A percentile compares a stretch with the other conserved stretches of the same genome.
Evolutionary conservation across 2,888 invertebrate genomes (phyloP).

Genomic region (Petrophora chlorosata): DNA sequence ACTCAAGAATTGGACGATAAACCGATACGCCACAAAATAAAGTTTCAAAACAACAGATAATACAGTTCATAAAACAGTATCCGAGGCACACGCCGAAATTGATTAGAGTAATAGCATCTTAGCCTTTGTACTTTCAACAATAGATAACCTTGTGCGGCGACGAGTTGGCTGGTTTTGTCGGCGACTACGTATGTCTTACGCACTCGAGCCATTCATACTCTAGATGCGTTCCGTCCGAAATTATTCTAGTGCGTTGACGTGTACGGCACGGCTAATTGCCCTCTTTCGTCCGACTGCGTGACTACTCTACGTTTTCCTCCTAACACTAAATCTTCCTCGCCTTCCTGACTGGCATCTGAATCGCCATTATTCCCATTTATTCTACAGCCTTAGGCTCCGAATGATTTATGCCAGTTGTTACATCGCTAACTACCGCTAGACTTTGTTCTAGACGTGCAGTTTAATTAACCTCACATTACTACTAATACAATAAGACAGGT

Average conservation of each 20-base stretch:
- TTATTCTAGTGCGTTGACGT: slow-evolving; percentile 65
- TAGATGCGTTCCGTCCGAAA: slow-evolving; percentile 51
- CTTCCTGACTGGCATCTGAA: slow-evolving; percentile 59
- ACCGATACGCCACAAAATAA: slow-evolving; percentile 4
- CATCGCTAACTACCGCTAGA: slow-evolving; percentile 34
- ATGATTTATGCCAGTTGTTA: slow-evolving; percentile 38
- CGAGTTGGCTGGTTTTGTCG: slow-evolving; percentile 55
- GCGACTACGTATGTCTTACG: slow-evolving; percentile 48
- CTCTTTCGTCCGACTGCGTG: slow-evolving; percentile 58
- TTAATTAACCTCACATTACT: slow-evolving; percentile 19
- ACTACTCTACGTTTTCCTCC: slow-evolving; percentile 56
- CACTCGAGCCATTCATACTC: slow-evolving; percentile 54
- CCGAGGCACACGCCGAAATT: slow-evolving; percentile 6
- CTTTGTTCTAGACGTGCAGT: slow-evolving; percentile 40
- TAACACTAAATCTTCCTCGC: slow-evolving; percentile 51
- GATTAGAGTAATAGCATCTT: slow-evolving; percentile 17
- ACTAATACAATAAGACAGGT: slow-evolving; percentile 1
- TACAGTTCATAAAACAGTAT: slow-evolving; percentile 16
- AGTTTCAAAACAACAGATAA: slow-evolving; percentile 11
- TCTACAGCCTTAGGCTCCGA: slow-evolving; percentile 33
- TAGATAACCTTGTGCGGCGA: slow-evolving; percentile 55
- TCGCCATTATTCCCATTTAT: slow-evolving; percentile 53
- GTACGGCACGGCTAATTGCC: slow-evolving; percentile 61
- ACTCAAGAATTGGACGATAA: not conserved
- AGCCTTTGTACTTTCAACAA: slow-evolving; percentile 44